phyloP scores from a whole-genome alignment of 2,113 vertebrate genomes.

The Grus americana region DNA sequence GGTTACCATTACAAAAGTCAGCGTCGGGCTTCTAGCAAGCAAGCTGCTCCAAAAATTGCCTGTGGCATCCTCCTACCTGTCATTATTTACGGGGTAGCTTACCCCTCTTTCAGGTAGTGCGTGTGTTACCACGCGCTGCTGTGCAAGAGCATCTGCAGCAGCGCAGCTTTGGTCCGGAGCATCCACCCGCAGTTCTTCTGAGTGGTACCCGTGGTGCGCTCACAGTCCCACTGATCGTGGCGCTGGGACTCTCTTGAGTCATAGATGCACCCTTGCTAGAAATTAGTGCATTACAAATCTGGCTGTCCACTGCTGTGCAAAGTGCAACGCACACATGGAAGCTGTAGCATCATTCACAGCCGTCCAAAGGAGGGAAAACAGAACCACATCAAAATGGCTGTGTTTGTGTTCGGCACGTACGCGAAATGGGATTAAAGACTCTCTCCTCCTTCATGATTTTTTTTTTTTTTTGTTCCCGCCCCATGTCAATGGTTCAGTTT shows the following conservation, averaged over 20 bases:
- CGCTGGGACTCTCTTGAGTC: background rate
- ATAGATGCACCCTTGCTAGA: background rate
- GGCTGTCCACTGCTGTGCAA: too few relatives aligned
- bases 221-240: fast-evolving
- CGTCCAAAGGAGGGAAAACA: too few relatives aligned
- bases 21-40: background rate
- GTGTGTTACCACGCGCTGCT: background rate
- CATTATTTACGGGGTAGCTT: fast-evolving
- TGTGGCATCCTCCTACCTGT: background rate
- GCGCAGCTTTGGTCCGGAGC: background rate
- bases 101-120: too few relatives aligned
- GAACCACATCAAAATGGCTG: fast-evolving
- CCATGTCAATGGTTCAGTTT: background rate
- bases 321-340: fast-evolving
- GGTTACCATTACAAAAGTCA: background rate
- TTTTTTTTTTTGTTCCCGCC: background rate
- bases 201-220: fast-evolving
- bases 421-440: background rate
- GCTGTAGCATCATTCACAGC: too few relatives aligned
- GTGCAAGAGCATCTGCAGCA: background rate
- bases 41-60: background rate
- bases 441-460: background rate
- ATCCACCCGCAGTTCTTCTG: fast-evolving
- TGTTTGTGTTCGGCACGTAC: background rate
- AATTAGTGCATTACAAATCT: background rate